A percentile compares a stretch with the other conserved stretches of the same genome.
These are phyloP conservation scores for Uropetala carovei DNA, from an alignment of 2,888 invertebrate species.

Conservation along the genomic window DNA sequence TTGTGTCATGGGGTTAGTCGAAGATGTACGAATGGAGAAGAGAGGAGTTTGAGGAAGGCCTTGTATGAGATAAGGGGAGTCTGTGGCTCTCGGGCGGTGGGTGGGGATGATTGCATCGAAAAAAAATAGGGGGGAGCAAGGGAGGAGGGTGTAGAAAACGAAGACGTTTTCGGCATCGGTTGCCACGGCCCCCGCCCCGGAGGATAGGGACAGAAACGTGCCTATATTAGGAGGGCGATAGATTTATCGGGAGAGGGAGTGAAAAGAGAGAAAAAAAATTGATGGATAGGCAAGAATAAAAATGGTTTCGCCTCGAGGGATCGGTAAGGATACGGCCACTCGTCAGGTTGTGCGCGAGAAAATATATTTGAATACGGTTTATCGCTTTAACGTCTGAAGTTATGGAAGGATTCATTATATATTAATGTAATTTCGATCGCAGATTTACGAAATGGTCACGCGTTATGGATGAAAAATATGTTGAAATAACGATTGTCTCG, in stretches of 20 bases:
- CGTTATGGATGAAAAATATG: no score
- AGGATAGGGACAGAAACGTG: constrained; percentile 14
- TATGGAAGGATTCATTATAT: no score
- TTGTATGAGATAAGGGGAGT: background rate
- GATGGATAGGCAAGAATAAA: background rate
- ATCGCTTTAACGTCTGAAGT: background rate
- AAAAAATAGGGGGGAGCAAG: background rate
- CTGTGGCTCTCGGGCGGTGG: background rate
- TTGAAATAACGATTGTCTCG: no score
- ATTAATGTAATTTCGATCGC: no score
- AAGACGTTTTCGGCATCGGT: background rate
- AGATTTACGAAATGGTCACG: no score
- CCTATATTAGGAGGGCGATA: constrained; percentile 27
- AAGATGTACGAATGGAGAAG: background rate
- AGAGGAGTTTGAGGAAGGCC: background rate
- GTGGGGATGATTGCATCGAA: background rate
- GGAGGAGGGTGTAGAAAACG: background rate
- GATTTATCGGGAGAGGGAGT: constrained; percentile 7
- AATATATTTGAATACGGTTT: background rate
- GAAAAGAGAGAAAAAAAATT: background rate
- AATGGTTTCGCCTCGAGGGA: background rate
- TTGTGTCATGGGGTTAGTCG: background rate
- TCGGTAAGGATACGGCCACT: background rate
- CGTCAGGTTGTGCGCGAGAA: background rate
- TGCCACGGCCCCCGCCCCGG: background rate